A percentile compares a stretch with the other conserved stretches of the same genome.
Evolutionary conservation across 2,888 invertebrate genomes (phyloP).

Genomic region (Drosophila paramelanica): DNA sequence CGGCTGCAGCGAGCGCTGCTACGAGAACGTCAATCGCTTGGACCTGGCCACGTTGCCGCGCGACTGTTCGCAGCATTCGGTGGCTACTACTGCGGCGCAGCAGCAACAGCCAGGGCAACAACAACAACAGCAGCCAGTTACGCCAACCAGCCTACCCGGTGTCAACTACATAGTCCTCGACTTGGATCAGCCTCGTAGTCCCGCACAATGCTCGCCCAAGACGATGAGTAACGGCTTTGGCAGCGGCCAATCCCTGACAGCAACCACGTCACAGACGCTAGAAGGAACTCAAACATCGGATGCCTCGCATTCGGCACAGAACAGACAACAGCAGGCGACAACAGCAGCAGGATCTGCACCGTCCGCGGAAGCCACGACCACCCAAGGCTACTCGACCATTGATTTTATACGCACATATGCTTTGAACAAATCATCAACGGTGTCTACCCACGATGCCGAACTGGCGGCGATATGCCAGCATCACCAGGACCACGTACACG

Average conservation of each 20-base stretch:
- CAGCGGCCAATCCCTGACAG: conserved; percentile 59
- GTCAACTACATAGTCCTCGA: conserved; percentile 85
- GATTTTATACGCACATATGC: conserved; percentile 98
- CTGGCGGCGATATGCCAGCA: conserved; percentile 82
- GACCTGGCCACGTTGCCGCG: conserved; percentile 72
- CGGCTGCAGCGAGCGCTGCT: conserved; percentile 73
- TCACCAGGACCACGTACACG: conserved; percentile 87
- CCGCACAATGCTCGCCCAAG: conserved; percentile 65
- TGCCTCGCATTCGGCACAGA: background rate
- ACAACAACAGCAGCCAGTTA: conserved; percentile 45
- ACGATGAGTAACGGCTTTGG: conserved; percentile 49
- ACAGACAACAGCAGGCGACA: conserved; percentile 13
- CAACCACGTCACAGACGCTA: conserved; percentile 18
- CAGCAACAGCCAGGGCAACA: conserved; percentile 28
- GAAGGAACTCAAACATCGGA: conserved; percentile 19
- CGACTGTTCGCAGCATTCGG: conserved; percentile 57
- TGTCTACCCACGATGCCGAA: conserved; percentile 56
- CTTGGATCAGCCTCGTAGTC: conserved; percentile 83
- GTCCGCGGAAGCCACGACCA: conserved; percentile 29
- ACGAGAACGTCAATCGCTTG: conserved; percentile 80
- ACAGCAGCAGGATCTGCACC: conserved; percentile 1
- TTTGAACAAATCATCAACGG: conserved; percentile 88
- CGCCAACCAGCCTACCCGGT: conserved; percentile 65
- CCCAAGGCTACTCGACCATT: conserved; percentile 87
- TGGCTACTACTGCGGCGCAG: conserved; percentile 23